Conservation (phyloP, 2,113 vertebrate species). For the Plestiodon gilberti region DNA sequence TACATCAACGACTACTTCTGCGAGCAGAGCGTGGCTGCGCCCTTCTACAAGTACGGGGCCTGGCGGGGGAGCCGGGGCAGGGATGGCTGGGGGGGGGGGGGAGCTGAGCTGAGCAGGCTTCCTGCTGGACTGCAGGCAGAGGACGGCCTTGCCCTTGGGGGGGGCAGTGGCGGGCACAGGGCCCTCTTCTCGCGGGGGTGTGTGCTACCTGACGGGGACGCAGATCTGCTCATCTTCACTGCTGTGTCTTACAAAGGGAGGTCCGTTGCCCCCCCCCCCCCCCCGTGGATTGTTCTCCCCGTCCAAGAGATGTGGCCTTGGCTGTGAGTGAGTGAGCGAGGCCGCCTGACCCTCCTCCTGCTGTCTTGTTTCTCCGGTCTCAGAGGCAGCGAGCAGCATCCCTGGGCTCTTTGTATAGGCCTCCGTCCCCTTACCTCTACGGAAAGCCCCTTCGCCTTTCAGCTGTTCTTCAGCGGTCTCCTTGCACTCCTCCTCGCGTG, state of each 20-base stretch:
- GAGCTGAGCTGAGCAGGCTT: background rate
- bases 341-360: no score
- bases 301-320: background rate
- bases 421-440: no score
- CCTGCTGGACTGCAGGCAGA: background rate
- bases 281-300: background rate
- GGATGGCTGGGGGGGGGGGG: background rate
- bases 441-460: no score
- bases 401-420: no score
- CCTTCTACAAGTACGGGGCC: constrained; percentile 78
- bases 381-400: no score
- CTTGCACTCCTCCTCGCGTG: background rate
- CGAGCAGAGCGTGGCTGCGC: constrained; percentile 74
- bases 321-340: background rate
- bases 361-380: no score
- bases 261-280: background rate
- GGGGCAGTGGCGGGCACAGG: background rate
- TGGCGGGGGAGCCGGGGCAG: background rate
- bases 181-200: no score
- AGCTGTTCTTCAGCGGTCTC: background rate
- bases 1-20: constrained; percentile 91
- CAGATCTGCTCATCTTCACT: background rate
- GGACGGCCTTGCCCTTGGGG: background rate
- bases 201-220: no score
- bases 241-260: background rate